Evolutionary conservation across 1,140 invertebrate species (phyloP), one percentile per base, ranked within the genome.

Genomic region (Belonocnema kinseyi): DNA sequence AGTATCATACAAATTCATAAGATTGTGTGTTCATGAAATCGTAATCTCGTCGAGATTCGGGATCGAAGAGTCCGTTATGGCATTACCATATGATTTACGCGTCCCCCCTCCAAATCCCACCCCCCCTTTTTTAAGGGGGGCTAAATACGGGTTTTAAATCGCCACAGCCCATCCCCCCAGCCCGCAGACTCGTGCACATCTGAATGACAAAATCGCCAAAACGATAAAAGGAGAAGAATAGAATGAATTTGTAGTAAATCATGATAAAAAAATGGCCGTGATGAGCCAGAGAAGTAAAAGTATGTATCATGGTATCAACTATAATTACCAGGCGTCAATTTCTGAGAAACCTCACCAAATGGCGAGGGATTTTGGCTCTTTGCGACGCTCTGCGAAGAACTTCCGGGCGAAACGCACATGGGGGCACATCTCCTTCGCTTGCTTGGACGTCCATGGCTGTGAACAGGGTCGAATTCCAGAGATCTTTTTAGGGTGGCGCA

Each of bases 401-500:
- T 66, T 16, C 61, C 61, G 33, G 95, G 94, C 70, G 95, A 95
- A 79, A 94, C 94, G 88, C 93, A 94, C 92, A 97, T 95, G 73
- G 96, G 96, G 87, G 94, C 94, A 92, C 96, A 98, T 93, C 97
- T 95, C 91, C 97, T 93, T 90, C 97, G 93, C 92, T 98, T 98
- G 75, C 94, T 94, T 40, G 97, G 95, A 80, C 95, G 92, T 85
- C 96, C 95, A 83, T 95, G 93, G 90, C 92, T 95, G 85, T 96
- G 93, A 77, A 97, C 94, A 50, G 97, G 95, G 92, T 98, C 97
- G 94, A 98, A 98, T 90, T 99, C 97, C 86, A 97, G 93, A 88
- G 95, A 95, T 90, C 97, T 94, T 93, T 98, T 99, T 77, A 98
- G 93, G 85, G 97, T 98, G 91, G 97, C 97, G 93, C 97, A 98